Percentiles rank a stretch among this genome's conserved stretches.
Conservation (phyloP, 1,140 invertebrate species). For the Lordiphosa stackelbergi region DNA sequence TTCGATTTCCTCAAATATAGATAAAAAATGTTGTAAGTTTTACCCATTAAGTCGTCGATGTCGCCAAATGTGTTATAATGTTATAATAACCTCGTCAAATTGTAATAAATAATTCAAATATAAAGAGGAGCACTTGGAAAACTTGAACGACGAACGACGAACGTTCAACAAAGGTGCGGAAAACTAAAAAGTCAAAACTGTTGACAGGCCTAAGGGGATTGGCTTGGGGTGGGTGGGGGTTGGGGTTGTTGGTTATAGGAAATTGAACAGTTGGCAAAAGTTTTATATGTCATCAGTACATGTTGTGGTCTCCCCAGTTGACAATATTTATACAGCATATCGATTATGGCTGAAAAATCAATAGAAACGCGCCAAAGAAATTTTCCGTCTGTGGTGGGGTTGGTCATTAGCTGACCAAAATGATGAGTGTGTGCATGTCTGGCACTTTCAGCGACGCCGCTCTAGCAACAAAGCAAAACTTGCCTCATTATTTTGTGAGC, state of each 20-base stretch:
- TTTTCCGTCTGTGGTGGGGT: constrained; percentile 17
- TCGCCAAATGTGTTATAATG: constrained; percentile 4
- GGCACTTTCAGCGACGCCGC: constrained; percentile 17
- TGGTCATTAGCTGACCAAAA: constrained; percentile 41
- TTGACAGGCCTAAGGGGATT: not conserved
- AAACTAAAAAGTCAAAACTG: constrained; percentile 11
- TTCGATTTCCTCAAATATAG: too few relatives aligned
- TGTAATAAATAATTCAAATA: constrained; percentile 8
- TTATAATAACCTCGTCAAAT: constrained; percentile 7
- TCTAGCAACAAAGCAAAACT: constrained; percentile 35
- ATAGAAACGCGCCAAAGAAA: constrained; percentile 52
- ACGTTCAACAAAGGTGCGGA: constrained; percentile 5
- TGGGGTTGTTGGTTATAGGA: constrained; percentile 15
- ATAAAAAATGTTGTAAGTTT: too few relatives aligned
- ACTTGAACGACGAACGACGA: not conserved
- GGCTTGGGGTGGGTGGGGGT: not conserved
- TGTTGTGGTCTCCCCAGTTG: constrained; percentile 3
- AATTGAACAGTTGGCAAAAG: constrained; percentile 44
- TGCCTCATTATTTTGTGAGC: constrained; percentile 61
- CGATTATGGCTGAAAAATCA: constrained; percentile 61
- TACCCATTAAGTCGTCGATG: too few relatives aligned
- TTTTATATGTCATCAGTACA: constrained; percentile 24
- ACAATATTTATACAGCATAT: constrained; percentile 41
- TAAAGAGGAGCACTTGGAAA: not conserved
- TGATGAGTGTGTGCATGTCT: constrained; percentile 21